Percentiles rank a stretch among this genome's conserved stretches.
Conservation (phyloP, 2,113 vertebrate genomes). For the Rhinolophus sinicus region DNA sequence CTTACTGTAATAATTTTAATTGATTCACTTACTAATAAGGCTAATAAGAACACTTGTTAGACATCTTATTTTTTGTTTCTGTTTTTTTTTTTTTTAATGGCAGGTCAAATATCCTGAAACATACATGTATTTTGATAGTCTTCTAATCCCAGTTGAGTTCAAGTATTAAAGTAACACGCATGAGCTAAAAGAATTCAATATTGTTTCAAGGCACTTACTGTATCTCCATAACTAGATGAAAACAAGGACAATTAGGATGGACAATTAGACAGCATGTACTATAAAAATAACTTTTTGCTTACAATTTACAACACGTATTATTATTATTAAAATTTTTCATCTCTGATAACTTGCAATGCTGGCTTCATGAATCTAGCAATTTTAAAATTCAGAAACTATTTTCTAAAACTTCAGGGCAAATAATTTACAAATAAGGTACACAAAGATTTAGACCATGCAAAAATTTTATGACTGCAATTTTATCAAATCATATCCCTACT, state of each 20-base stretch:
- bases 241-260: conserved; percentile 85
- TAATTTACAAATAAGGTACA: conserved; percentile 96
- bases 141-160: conserved; percentile 84
- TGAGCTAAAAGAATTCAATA: conserved; percentile 88
- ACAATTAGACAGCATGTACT: conserved; percentile 93
- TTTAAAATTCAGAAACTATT: conserved; percentile 92
- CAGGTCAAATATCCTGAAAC: conserved; percentile 92
- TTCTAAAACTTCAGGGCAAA: conserved; percentile 93
- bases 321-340: conserved; percentile 97
- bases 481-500: conserved; percentile 96
- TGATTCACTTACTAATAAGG: neutral
- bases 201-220: conserved; percentile 96
- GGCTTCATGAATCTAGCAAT: conserved; percentile 88
- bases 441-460: conserved; percentile 93
- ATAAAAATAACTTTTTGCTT: conserved; percentile 99
- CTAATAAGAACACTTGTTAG: neutral
- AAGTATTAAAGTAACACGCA: conserved; percentile 86
- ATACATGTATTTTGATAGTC: conserved; percentile 84
- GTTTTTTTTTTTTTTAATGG: conserved; percentile 87
- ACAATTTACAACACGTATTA: conserved; percentile 98
- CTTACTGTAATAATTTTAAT: neutral
- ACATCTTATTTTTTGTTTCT: conserved; percentile 21
- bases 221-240: conserved; percentile 90
- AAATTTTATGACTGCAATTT: conserved; percentile 93
- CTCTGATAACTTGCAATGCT: conserved; percentile 89